Conservation (phyloP, 1,140 invertebrate species). For the Euwallacea fornicatus region DNA sequence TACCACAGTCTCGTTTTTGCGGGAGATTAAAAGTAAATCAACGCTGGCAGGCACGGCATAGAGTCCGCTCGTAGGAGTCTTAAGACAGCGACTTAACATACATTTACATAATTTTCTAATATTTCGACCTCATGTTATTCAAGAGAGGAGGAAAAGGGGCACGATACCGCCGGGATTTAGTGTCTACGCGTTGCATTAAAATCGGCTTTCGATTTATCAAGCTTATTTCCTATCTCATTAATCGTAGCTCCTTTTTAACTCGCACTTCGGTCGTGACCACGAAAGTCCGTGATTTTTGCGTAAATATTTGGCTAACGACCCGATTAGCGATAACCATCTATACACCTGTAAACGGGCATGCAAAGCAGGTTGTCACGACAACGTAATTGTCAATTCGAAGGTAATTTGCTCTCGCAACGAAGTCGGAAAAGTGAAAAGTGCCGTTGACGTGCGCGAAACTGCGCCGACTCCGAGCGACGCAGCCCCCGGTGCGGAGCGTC, state of each 20-base stretch:
- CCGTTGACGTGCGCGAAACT: no score
- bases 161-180: neutral
- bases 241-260: no score
- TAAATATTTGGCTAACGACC: conserved; percentile 39
- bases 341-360: conserved; percentile 37
- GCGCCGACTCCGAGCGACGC: no score
- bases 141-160: conserved; percentile 8
- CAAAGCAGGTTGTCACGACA: conserved; percentile 41
- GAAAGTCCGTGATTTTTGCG: conserved; percentile 39
- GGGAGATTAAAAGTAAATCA: conserved; percentile 25
- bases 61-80: conserved; percentile 5
- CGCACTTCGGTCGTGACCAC: conserved; percentile 36
- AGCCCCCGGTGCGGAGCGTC: no score
- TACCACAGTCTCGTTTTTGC: conserved; percentile 13
- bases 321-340: conserved; percentile 25
- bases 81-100: conserved; percentile 19
- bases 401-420: conserved; percentile 17
- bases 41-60: conserved; percentile 8
- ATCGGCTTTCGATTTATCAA: no score
- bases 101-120: conserved; percentile 24
- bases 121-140: conserved; percentile 19
- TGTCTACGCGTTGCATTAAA: neutral
- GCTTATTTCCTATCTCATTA: no score
- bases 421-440: no score
- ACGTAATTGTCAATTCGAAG: conserved; percentile 40